A percentile compares a stretch with the other conserved stretches of the same genome.
These are phyloP conservation scores for Chelonus formosanus DNA, from an alignment of 2,888 invertebrate genomes.

Conservation along the genomic window DNA sequence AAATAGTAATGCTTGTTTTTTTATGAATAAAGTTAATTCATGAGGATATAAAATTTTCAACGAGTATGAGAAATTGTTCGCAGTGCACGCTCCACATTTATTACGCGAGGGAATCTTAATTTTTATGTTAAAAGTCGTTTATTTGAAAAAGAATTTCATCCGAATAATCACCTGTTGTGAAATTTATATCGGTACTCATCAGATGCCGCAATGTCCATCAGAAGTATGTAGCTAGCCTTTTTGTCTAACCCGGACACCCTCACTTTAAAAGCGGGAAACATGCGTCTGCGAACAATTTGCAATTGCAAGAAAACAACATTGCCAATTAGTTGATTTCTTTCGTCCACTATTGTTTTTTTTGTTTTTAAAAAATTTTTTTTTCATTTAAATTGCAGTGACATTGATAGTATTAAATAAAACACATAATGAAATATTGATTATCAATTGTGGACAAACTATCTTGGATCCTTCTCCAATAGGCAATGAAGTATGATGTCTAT, in stretches of 20 bases:
- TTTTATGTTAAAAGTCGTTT: slow-evolving; percentile 20
- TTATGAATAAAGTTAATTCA: slow-evolving; percentile 7
- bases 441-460: slow-evolving; percentile 29
- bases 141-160: slow-evolving; percentile 34
- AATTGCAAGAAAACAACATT: slow-evolving; percentile 56
- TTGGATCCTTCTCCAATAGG: slow-evolving; percentile 27
- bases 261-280: slow-evolving; percentile 98
- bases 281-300: slow-evolving; percentile 78
- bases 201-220: slow-evolving; percentile 97
- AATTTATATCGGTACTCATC: slow-evolving; percentile 96
- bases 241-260: slow-evolving; percentile 96
- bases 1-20: slow-evolving; percentile 19
- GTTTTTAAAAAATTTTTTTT: slow-evolving; percentile 9
- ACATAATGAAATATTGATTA: slow-evolving; percentile 1
- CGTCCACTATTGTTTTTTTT: slow-evolving; percentile 42
- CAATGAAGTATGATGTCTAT: slow-evolving; percentile 22
- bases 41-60: slow-evolving; percentile 45
- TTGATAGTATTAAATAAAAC: background rate
- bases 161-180: slow-evolving; percentile 82
- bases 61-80: slow-evolving; percentile 60
- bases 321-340: slow-evolving; percentile 51
- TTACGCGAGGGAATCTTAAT: slow-evolving; percentile 33
- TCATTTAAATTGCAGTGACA: background rate
- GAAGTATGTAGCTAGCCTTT: slow-evolving; percentile 95
- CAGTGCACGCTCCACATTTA: slow-evolving; percentile 56